Percentiles rank a stretch among this genome's conserved stretches.
phyloP scores from a whole-genome alignment of 2,113 vertebrate species.

The Calyptommatus sinebrachiatus region DNA sequence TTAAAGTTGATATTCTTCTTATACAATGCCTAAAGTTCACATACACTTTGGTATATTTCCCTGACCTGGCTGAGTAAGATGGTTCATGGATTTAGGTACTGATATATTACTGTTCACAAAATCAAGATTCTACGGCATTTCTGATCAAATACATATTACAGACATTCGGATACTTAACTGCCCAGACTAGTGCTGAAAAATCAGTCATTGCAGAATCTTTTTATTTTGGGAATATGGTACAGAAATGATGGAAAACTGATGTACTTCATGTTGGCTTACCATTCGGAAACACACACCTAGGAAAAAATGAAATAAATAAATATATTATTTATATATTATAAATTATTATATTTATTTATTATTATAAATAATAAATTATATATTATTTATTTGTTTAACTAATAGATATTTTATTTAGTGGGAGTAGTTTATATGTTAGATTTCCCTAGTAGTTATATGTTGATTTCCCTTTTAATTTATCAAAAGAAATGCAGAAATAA shows the following conservation, averaged over 20 bases:
- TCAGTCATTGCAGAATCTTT: constrained; percentile 16
- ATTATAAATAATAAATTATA: no score
- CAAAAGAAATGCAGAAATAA: background rate
- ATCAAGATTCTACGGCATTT: constrained; percentile 6
- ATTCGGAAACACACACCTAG: constrained; percentile 93
- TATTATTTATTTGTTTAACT: background rate
- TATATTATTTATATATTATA: background rate
- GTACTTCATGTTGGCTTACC: constrained; percentile 76
- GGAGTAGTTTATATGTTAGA: no score
- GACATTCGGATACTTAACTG: background rate
- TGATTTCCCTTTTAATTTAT: background rate
- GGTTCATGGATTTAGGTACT: background rate
- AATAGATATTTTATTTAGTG: background rate
- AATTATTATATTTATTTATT: no score
- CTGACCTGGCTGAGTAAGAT: background rate
- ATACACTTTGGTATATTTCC: background rate
- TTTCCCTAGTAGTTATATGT: no score
- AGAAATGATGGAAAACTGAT: background rate
- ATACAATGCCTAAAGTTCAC: background rate
- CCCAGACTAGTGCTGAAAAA: background rate
- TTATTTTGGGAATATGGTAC: constrained; percentile 51
- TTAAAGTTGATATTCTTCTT: background rate
- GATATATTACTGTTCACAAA: constrained; percentile 12
- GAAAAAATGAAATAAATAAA: constrained; percentile 44
- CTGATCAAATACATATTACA: constrained; percentile 1